Evolutionary conservation across 2,888 invertebrate genomes (phyloP).

Genomic region (Congeria kusceri): DNA sequence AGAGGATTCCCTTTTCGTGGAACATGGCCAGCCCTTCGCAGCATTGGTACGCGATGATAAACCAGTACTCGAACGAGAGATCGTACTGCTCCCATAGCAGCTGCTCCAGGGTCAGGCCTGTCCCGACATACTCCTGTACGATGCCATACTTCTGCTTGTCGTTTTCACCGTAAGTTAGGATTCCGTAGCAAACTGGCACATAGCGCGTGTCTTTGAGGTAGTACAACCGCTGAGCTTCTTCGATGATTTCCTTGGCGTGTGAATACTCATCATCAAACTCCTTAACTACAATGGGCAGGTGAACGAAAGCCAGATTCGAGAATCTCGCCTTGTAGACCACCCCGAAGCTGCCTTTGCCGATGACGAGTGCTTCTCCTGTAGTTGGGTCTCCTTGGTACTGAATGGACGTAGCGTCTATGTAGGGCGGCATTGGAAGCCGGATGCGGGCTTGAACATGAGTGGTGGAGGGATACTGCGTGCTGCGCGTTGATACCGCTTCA

Average conservation of each 20-base stretch:
- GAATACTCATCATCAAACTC: constrained; percentile 59
- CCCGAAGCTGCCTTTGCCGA: constrained; percentile 64
- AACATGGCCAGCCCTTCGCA: constrained; percentile 59
- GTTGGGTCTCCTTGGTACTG: constrained; percentile 53
- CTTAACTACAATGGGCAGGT: constrained; percentile 56
- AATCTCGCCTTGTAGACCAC: constrained; percentile 57
- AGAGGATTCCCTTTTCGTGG: constrained; percentile 57
- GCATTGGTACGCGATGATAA: constrained; percentile 52
- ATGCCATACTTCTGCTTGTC: constrained; percentile 45
- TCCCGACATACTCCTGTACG: constrained; percentile 59
- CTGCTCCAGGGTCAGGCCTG: constrained; percentile 55
- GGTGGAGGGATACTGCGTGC: neutral
- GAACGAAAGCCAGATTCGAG: constrained; percentile 33
- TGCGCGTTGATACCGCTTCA: neutral
- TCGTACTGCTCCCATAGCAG: constrained; percentile 57
- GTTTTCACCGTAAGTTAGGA: constrained; percentile 30
- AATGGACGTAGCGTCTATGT: constrained; percentile 31
- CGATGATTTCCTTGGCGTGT: constrained; percentile 46
- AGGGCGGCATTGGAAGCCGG: constrained; percentile 27
- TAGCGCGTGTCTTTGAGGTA: constrained; percentile 57
- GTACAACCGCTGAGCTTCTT: constrained; percentile 48
- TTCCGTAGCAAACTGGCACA: constrained; percentile 59
- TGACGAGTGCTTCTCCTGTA: constrained; percentile 33
- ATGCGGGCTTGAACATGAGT: neutral
- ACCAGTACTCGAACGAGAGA: constrained; percentile 42